These are phyloP conservation scores for Cottoperca gobio DNA, from an alignment of 2,797 vertebrate genomes.

Conservation along the genomic window DNA sequence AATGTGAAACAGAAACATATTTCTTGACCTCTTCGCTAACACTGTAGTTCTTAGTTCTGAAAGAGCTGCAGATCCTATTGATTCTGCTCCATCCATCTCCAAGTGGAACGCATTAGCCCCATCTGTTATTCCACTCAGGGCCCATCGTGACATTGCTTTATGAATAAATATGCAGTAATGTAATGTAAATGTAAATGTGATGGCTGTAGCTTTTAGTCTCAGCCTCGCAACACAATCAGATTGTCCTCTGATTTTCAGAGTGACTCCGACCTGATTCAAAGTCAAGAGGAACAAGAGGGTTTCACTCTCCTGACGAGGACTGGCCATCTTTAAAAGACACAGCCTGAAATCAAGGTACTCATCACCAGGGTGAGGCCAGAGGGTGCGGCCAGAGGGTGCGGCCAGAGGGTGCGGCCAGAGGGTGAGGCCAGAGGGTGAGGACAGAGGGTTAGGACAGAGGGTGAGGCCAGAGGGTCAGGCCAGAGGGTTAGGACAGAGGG, in stretches of 20 bases:
- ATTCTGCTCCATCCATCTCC: slow-evolving; percentile 59
- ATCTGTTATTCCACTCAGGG: slow-evolving; percentile 72
- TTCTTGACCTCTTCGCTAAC: slow-evolving; percentile 12
- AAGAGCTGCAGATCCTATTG: slow-evolving; percentile 57
- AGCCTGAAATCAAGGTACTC: slow-evolving; percentile 17
- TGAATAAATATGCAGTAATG: slow-evolving; percentile 79
- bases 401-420: too few relatives aligned
- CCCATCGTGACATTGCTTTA: slow-evolving; percentile 50
- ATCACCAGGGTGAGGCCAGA: slow-evolving; percentile 27
- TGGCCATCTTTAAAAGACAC: slow-evolving; percentile 19
- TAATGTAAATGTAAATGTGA: slow-evolving; percentile 80
- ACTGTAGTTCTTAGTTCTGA: slow-evolving; percentile 25
- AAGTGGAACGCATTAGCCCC: slow-evolving; percentile 67
- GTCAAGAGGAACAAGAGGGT: slow-evolving; percentile 52
- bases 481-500: too few relatives aligned
- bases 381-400: slow-evolving; percentile 27
- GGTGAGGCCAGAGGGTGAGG: slow-evolving; percentile 29
- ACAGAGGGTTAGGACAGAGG: too few relatives aligned
- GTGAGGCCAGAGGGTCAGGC: slow-evolving; percentile 28
- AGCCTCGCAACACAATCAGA: slow-evolving; percentile 59
- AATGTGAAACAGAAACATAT: slow-evolving; percentile 16
- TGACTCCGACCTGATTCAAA: slow-evolving; percentile 58
- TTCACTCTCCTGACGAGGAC: slow-evolving; percentile 28
- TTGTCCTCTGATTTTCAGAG: slow-evolving; percentile 63
- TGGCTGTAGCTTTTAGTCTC: slow-evolving; percentile 65